Percentiles rank a stretch among this genome's conserved stretches.
Evolutionary conservation across 2,113 vertebrate species (phyloP).

Genomic region (Athene cunicularia): DNA sequence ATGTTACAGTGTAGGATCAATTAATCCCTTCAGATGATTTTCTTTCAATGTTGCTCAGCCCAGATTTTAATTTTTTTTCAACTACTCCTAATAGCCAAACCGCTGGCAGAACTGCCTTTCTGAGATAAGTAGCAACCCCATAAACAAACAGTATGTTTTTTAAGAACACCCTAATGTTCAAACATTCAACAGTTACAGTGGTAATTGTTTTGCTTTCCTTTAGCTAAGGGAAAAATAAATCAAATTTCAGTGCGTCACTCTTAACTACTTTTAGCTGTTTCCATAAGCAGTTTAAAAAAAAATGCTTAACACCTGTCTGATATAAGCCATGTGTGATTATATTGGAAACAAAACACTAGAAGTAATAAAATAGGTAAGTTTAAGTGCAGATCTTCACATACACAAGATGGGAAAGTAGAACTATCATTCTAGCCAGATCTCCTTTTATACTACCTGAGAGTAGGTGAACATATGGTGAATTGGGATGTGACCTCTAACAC

Average conservation of each 20-base stretch:
- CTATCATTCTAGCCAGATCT: neutral
- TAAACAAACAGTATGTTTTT: neutral
- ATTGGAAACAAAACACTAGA: neutral
- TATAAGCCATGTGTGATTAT: neutral
- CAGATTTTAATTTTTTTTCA: neutral
- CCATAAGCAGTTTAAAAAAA: neutral
- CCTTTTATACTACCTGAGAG: neutral
- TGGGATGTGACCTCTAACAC: neutral
- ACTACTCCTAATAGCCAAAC: neutral
- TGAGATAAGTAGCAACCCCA: neutral
- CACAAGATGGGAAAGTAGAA: neutral
- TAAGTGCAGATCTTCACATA: neutral
- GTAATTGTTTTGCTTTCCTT: neutral
- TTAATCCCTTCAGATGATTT: neutral
- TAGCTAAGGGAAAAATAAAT: neutral
- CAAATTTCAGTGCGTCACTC: neutral
- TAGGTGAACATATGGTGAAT: neutral
- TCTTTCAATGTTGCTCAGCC: neutral
- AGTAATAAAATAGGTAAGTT: neutral
- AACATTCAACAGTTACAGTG: neutral
- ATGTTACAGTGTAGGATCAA: neutral
- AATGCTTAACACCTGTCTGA: neutral
- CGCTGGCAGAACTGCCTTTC: neutral
- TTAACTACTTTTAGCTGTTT: neutral
- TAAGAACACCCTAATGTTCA: neutral